Evolutionary conservation across 2,113 vertebrate species (phyloP).

Genomic region (Phrynosoma blainvillii): DNA sequence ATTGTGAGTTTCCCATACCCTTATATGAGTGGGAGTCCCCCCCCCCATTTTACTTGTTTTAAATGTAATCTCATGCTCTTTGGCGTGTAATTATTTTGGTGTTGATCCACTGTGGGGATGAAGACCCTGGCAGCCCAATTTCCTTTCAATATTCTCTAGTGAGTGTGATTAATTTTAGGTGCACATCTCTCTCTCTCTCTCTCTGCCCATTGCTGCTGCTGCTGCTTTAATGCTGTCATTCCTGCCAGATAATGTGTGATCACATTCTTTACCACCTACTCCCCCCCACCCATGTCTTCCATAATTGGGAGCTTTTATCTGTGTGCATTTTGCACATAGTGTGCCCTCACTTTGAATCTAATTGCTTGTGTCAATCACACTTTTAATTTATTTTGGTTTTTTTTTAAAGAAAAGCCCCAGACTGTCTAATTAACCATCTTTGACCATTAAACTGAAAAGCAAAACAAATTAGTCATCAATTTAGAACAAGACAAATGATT

Average conservation of each 20-base stretch:
- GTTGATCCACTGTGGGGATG: neutral
- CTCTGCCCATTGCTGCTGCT: neutral
- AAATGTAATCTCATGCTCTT: conserved; percentile 7
- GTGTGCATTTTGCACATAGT: neutral
- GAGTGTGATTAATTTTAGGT: conserved; percentile 12
- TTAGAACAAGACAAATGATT: conserved; percentile 25
- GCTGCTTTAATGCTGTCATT: neutral
- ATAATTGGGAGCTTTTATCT: conserved; percentile 15
- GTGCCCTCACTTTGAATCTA: conserved; percentile 22
- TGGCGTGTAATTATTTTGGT: neutral
- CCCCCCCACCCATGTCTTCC: neutral
- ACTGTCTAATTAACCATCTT: neutral
- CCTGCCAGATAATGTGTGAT: neutral
- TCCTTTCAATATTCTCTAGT: conserved; percentile 27
- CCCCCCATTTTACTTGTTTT: neutral
- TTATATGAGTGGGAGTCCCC: fast-evolving
- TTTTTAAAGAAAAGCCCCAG: conserved; percentile 14
- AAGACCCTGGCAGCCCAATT: conserved; percentile 29
- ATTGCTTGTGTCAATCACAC: conserved; percentile 17
- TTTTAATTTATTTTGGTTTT: neutral
- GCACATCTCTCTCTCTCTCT: neutral
- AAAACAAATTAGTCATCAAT: conserved; percentile 18
- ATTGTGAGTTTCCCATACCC: neutral
- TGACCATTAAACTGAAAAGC: conserved; percentile 18
- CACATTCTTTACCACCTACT: neutral